Conservation (phyloP, 2,888 invertebrate species). For the Entomobrya multifasciata region DNA sequence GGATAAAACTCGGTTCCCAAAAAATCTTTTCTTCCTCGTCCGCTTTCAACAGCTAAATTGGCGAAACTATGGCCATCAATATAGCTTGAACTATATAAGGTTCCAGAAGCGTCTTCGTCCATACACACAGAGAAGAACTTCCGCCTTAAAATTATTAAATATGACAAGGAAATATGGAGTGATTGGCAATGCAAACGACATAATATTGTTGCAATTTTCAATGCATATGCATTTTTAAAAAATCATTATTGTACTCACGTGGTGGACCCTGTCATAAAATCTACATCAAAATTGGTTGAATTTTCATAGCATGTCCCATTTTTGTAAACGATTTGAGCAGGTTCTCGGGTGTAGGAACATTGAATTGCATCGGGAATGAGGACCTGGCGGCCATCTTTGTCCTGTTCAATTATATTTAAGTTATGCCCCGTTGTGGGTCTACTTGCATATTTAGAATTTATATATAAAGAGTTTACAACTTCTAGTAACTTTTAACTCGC, state of each 20-base stretch:
- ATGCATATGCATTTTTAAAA: too few species aligned
- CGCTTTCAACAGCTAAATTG: constrained; percentile 44
- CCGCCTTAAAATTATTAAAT: too few species aligned
- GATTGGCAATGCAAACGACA: too few species aligned
- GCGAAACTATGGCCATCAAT: constrained; percentile 74
- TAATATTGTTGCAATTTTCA: too few species aligned
- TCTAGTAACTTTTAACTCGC: too few species aligned
- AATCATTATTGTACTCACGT: constrained; percentile 40
- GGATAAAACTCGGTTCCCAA: constrained; percentile 64
- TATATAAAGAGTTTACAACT: too few species aligned
- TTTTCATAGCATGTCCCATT: constrained; percentile 74
- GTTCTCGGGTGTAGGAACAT: constrained; percentile 35
- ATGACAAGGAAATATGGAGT: too few species aligned
- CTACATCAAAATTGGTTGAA: constrained; percentile 71
- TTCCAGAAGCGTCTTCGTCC: constrained; percentile 71
- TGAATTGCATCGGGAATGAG: constrained; percentile 30
- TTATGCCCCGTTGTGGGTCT: too few species aligned
- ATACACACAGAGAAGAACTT: constrained; percentile 74
- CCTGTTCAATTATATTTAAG: constrained; percentile 31
- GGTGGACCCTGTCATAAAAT: constrained; percentile 47
- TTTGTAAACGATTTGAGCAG: constrained; percentile 38
- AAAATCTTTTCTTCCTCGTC: constrained; percentile 54
- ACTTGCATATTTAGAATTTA: too few species aligned
- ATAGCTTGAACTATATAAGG: constrained; percentile 65
- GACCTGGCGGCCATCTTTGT: constrained; percentile 23